phyloP scores from a whole-genome alignment of 2,113 vertebrate genomes.

The Platysternon megacephalum region DNA sequence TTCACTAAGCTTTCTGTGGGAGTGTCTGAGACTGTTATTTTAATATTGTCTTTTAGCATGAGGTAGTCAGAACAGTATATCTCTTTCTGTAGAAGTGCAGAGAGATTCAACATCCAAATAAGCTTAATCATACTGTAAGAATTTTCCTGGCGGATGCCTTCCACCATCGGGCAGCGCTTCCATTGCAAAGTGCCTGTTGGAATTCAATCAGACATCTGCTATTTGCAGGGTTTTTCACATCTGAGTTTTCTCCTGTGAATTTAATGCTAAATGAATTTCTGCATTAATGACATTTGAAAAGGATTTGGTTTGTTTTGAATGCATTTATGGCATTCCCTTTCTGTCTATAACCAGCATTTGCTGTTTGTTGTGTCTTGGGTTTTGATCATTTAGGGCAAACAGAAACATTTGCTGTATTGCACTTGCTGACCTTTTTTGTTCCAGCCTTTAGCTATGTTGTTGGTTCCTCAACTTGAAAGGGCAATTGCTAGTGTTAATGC shows the following conservation, averaged over 20 bases:
- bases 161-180: not conserved
- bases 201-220: not conserved
- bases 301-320: not conserved
- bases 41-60: not conserved
- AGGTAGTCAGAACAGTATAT: not conserved
- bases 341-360: not conserved
- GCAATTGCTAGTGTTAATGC: slow-evolving; percentile 29
- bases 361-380: not conserved
- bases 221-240: not conserved
- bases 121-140: not conserved
- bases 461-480: slow-evolving; percentile 45
- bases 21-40: slow-evolving; percentile 9
- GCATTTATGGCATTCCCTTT: fast-evolving
- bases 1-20: not conserved
- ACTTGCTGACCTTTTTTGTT: slow-evolving; percentile 38
- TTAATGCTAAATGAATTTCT: not conserved
- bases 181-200: not conserved
- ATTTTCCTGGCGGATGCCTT: not conserved
- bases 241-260: not conserved
- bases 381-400: not conserved
- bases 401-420: slow-evolving; percentile 3
- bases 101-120: not conserved
- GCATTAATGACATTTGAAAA: not conserved
- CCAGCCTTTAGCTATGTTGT: slow-evolving; percentile 23
- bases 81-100: not conserved